Evolutionary conservation across 2,113 vertebrate species (phyloP), one percentile per base, ranked within the genome.

Genomic region (Notarius lentiginosus): DNA sequence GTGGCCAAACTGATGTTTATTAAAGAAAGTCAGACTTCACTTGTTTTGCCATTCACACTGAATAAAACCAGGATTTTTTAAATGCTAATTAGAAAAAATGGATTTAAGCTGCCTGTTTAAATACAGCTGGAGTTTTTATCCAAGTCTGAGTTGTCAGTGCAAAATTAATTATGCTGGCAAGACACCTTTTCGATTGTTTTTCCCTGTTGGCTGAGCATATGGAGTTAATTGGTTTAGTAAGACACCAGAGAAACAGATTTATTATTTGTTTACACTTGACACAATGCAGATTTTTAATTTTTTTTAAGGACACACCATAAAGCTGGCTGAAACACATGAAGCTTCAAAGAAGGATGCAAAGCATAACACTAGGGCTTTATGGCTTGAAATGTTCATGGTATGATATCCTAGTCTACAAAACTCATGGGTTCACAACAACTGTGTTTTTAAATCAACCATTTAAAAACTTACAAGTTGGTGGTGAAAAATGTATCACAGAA

Each of bases 181-280:
- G 79, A 77, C 60, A 53, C 47, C 30, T 79, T 85, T 83, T 87
- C 83, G 79, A 68, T 63, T 73, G 58, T 81, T 20, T 30, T 70
- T 1, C 53, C 58, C 24, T 53, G 60, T 80, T 80, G 5, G 7
- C 18, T 70, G 79, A 10, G 58, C 90, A 91, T 91, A 82, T 91
- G 90, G 90, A 81, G 84, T 83, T 91, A 89, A 91, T 90, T 90
- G 89, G 76, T 75, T 77, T 51, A 80, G 88, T 80, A 61, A 88
- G 86, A 88, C 87, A 84, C 85, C 18, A 49, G 80, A 60, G 90
- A 89, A 75, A 77, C 58, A 80, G 87, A 86, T 91, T 92, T 90
- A 90, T 90, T 89, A 87, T 76, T 90, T 90, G 91, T 91, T 91
- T 91, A 91, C 86, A 90, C 79, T 63, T 87, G 85, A 89, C 79